Evolutionary conservation across 2,113 vertebrate genomes (phyloP), one percentile per base, ranked within the genome.

Genomic region (Microtus richardsoni): DNA sequence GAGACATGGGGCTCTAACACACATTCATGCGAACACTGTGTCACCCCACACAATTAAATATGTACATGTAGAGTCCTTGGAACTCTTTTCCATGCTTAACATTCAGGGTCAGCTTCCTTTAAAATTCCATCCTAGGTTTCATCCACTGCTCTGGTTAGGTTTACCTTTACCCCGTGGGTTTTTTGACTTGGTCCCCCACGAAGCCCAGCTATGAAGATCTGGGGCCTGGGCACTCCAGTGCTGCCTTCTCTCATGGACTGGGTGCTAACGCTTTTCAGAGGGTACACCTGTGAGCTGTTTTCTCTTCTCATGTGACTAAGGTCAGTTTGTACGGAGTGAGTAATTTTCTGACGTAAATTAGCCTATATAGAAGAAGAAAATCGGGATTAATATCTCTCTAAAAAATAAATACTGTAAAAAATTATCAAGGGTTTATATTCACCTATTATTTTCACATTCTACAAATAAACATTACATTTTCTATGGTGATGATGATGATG

Each of bases 241-340:
- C 98, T 95, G 28, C 93, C 92, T 17, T 99, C 99, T 39, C 28
- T 96, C 97, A 98, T 99, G 5, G 98, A 99, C 93, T 99, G 99
- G 19, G 98, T 98, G 89, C 96, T 24, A 0, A 3, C 96, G 0
- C 98, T 91, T 86, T 98, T 99, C 2, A 95, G 95, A 41, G 96
- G 95, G 96, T 99, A 99, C 0, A 99, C 99, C 92, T 99, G 99
- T 44, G 98, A 98, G 94, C 0, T 88, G 73, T 98, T 99, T 5
- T 99, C 99, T 97, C 99, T 98, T 96, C 99, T 99, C 99, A 99
- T 98, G 88, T 99, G 99, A 97, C 99, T 99, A 95, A 99, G 97
- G 47, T 99, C 95, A 5, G 99, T 99, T 97, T 99, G 99, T 71
- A 98, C 84, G 0, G 99, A 98, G 8, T 97, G 99, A 2, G 99